Percentiles rank a stretch among this genome's conserved stretches.
Evolutionary conservation across 2,113 vertebrate genomes (phyloP).

Genomic region (Cololabis saira): DNA sequence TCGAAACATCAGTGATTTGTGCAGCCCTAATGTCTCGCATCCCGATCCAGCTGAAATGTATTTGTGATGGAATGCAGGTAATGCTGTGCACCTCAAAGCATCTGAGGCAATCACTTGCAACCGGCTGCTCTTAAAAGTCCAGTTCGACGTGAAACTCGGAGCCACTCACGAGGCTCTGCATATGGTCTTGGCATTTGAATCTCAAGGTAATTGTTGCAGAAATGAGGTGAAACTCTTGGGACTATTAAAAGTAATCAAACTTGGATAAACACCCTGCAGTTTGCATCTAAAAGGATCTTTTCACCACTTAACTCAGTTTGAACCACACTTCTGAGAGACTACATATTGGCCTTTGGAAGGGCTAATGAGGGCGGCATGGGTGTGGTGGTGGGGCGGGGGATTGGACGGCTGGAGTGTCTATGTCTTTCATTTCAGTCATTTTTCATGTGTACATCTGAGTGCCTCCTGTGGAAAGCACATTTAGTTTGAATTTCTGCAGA

Average conservation of each 20-base stretch:
- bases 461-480: neutral
- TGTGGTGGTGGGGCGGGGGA: too few relatives aligned
- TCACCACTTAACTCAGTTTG: constrained; percentile 29
- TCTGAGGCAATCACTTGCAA: neutral
- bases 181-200: neutral
- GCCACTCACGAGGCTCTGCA: neutral
- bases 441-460: neutral
- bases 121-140: neutral
- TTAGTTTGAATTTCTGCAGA: neutral
- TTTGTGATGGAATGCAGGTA: constrained; percentile 19
- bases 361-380: constrained; percentile 7
- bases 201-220: constrained; percentile 1
- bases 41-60: constrained; percentile 16
- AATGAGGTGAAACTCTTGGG: neutral
- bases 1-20: constrained; percentile 35
- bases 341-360: neutral
- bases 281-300: constrained; percentile 24
- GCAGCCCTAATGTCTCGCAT: constrained; percentile 7
- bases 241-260: constrained; percentile 8
- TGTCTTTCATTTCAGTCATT: neutral
- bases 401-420: neutral
- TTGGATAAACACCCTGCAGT: constrained; percentile 10
- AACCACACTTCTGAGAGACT: constrained; percentile 41
- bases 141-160: neutral
- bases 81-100: neutral